Evolutionary conservation across 2,797 vertebrate genomes (phyloP).

Genomic region (Melanogrammus aeglefinus): DNA sequence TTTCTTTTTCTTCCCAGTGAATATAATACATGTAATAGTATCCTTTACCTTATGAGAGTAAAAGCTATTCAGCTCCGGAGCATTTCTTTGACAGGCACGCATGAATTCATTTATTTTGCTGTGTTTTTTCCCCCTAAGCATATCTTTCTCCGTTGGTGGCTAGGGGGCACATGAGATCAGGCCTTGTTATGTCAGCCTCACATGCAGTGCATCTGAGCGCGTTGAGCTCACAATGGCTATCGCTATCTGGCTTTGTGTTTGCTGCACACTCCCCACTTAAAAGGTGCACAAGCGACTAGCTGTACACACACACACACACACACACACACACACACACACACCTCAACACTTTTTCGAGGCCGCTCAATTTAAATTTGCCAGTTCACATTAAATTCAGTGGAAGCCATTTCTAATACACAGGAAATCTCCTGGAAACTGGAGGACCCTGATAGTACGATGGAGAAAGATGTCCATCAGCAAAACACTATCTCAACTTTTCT

Average conservation of each 20-base stretch:
- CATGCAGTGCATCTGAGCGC: slow-evolving; percentile 67
- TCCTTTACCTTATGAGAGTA: slow-evolving; percentile 51
- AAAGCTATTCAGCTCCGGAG: slow-evolving; percentile 56
- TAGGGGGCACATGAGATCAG: slow-evolving; percentile 47
- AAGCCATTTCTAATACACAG: slow-evolving; percentile 60
- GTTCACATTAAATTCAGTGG: slow-evolving; percentile 71
- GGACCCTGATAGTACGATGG: slow-evolving; percentile 65
- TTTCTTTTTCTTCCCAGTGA: slow-evolving; percentile 37
- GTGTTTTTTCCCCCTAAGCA: slow-evolving; percentile 33
- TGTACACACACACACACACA: slow-evolving; percentile 47
- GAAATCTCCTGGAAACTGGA: slow-evolving; percentile 51
- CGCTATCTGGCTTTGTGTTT: slow-evolving; percentile 59
- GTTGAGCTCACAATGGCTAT: slow-evolving; percentile 61
- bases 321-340: slow-evolving; percentile 51
- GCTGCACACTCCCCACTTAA: slow-evolving; percentile 50
- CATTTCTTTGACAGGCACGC: slow-evolving; percentile 56
- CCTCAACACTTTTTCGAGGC: slow-evolving; percentile 60
- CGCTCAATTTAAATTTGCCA: slow-evolving; percentile 71
- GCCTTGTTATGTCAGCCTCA: slow-evolving; percentile 61
- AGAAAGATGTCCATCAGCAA: slow-evolving; percentile 66
- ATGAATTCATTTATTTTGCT: slow-evolving; percentile 64
- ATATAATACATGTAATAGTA: slow-evolving; percentile 55
- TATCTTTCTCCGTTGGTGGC: slow-evolving; percentile 50
- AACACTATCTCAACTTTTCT: slow-evolving; percentile 45
- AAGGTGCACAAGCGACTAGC: slow-evolving; percentile 64